Evolutionary conservation across 2,888 invertebrate species (phyloP).

Genomic region (Brenthis hecate): DNA sequence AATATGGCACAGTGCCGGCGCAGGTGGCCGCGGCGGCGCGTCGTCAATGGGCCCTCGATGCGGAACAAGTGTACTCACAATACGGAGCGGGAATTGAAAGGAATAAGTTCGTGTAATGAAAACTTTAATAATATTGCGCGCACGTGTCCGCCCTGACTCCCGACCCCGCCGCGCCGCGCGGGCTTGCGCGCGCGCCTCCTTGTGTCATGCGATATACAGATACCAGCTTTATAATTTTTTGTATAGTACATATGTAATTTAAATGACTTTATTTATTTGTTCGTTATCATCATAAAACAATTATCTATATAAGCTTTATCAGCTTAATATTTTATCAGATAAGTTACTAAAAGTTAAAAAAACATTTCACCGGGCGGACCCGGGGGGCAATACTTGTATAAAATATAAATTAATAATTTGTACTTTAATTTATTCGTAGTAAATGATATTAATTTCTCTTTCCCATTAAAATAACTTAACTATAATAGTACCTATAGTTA

Average conservation of each 20-base stretch:
- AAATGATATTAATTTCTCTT: no score
- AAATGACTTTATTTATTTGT: neutral
- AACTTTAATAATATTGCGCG: constrained; percentile 76
- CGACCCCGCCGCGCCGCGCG: neutral
- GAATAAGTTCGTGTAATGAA: constrained; percentile 57
- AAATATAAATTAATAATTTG: no score
- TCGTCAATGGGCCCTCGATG: constrained; percentile 20
- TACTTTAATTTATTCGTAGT: no score
- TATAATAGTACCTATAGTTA: no score
- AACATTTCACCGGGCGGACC: no score
- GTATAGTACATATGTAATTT: neutral
- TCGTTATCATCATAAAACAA: no score
- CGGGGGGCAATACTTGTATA: no score
- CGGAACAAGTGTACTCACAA: constrained; percentile 54
- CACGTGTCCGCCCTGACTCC: constrained; percentile 58
- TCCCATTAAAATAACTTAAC: no score
- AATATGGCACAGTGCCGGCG: constrained; percentile 16
- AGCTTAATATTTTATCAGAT: no score
- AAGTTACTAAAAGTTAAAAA: no score
- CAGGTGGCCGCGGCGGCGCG: constrained; percentile 35
- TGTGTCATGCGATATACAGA: neutral
- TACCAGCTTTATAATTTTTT: neutral
- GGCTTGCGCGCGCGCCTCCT: constrained; percentile 9
- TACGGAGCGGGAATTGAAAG: constrained; percentile 32
- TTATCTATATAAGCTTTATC: no score